Percentiles rank a stretch among this genome's conserved stretches.
Conservation (phyloP, 2,113 vertebrate genomes). For the Blennius ocellaris region DNA sequence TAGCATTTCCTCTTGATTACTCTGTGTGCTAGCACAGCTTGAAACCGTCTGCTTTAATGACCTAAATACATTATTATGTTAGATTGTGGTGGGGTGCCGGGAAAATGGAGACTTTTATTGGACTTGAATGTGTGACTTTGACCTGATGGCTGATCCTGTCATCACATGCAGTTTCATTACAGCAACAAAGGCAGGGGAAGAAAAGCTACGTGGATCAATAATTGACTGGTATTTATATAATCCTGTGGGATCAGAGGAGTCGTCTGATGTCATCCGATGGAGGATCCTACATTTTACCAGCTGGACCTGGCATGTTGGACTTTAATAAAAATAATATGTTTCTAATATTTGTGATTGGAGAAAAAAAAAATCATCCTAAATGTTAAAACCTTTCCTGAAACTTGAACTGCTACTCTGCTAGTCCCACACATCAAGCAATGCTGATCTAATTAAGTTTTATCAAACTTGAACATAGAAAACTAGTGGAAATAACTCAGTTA, state of each 20-base stretch:
- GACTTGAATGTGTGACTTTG: neutral
- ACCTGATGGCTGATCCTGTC: neutral
- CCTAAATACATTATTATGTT: neutral
- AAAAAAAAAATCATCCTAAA: too few relatives aligned
- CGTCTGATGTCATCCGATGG: slow-evolving; percentile 10
- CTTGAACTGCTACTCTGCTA: too few relatives aligned
- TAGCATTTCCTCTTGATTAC: slow-evolving; percentile 13
- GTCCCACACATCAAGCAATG: too few relatives aligned
- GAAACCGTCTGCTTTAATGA: slow-evolving; percentile 2
- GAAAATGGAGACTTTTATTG: slow-evolving; percentile 13
- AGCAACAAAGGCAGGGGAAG: neutral
- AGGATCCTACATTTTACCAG: neutral
- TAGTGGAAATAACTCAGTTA: too few relatives aligned
- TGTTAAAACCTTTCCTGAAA: too few relatives aligned
- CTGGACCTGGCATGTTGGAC: neutral
- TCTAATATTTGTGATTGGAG: neutral
- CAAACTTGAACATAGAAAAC: too few relatives aligned
- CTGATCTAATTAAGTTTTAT: too few relatives aligned
- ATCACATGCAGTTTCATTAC: slow-evolving; percentile 21
- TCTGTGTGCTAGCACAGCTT: neutral
- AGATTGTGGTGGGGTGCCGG: neutral
- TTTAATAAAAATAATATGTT: slow-evolving; percentile 10
- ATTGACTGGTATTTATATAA: slow-evolving; percentile 15
- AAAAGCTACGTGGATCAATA: slow-evolving; percentile 10
- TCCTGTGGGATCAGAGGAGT: slow-evolving; percentile 1